These are phyloP conservation scores for Panthera uncia DNA, from an alignment of 2,113 vertebrate genomes.

Conservation along the genomic window DNA sequence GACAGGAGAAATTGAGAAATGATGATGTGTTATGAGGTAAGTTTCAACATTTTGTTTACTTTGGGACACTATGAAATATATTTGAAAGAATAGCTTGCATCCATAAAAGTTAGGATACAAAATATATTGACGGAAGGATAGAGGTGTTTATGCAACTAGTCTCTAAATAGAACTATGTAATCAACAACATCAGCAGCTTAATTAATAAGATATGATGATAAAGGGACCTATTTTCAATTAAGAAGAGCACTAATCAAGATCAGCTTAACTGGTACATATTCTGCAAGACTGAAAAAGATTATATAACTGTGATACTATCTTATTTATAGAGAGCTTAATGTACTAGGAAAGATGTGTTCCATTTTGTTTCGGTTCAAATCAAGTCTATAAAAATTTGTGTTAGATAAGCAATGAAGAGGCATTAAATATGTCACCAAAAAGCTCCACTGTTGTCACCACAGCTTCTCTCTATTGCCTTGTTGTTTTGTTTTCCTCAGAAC, in stretches of 20 bases:
- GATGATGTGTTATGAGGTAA: neutral
- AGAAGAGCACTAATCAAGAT: neutral
- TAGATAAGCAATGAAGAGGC: neutral
- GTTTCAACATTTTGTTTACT: neutral
- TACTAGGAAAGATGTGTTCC: neutral
- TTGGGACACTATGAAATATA: neutral
- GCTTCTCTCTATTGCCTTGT: neutral
- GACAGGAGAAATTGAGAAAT: neutral
- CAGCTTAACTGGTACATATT: neutral
- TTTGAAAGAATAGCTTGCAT: neutral
- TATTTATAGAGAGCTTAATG: neutral
- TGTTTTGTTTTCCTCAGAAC: neutral
- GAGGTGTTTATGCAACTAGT: neutral
- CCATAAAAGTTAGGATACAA: neutral
- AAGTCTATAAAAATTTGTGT: neutral
- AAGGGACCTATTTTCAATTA: conserved; percentile 14
- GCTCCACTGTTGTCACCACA: neutral
- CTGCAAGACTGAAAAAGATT: neutral
- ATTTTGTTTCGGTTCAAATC: neutral
- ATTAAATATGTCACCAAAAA: neutral
- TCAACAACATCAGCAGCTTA: conserved; percentile 18
- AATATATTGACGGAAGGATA: neutral
- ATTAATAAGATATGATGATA: neutral
- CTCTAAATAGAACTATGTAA: neutral
- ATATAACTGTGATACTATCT: neutral